A percentile compares a stretch with the other conserved stretches of the same genome.
phyloP scores from a whole-genome alignment of 2,797 vertebrate species.

The Naso thynnoides region DNA sequence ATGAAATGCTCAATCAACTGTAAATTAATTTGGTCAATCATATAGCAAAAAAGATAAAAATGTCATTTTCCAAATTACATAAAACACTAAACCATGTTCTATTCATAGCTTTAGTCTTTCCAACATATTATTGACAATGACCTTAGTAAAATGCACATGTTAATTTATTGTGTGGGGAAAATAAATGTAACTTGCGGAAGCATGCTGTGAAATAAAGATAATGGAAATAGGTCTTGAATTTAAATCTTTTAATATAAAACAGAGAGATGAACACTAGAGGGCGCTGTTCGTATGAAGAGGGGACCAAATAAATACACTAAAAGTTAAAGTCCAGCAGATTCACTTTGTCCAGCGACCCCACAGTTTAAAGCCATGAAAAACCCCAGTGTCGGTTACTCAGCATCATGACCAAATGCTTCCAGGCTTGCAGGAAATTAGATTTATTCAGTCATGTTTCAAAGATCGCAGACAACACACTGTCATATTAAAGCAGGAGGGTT shows the following conservation, averaged over 20 bases:
- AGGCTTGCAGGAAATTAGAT: neutral
- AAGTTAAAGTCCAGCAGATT: neutral
- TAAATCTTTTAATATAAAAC: too few relatives aligned
- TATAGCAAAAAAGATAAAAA: neutral
- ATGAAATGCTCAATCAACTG: neutral
- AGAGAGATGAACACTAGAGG: slow-evolving; percentile 52
- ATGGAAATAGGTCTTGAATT: neutral
- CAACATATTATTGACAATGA: neutral
- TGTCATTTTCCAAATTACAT: neutral
- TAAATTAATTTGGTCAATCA: neutral
- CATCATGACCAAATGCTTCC: slow-evolving; percentile 19
- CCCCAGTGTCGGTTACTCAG: neutral
- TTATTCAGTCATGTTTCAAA: slow-evolving; percentile 14
- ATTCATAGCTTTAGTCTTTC: neutral
- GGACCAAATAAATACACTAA: neutral
- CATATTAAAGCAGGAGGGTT: neutral
- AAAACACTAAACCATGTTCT: neutral
- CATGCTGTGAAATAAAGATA: neutral
- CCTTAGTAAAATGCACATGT: neutral
- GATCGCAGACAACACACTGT: neutral
- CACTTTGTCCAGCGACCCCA: neutral
- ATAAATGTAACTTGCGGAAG: neutral
- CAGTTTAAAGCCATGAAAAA: slow-evolving; percentile 23
- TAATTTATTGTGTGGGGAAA: neutral
- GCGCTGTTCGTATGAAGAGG: slow-evolving; percentile 41